phyloP scores from a whole-genome alignment of 1,140 invertebrate species.

The Conopomorpha cramerella region DNA sequence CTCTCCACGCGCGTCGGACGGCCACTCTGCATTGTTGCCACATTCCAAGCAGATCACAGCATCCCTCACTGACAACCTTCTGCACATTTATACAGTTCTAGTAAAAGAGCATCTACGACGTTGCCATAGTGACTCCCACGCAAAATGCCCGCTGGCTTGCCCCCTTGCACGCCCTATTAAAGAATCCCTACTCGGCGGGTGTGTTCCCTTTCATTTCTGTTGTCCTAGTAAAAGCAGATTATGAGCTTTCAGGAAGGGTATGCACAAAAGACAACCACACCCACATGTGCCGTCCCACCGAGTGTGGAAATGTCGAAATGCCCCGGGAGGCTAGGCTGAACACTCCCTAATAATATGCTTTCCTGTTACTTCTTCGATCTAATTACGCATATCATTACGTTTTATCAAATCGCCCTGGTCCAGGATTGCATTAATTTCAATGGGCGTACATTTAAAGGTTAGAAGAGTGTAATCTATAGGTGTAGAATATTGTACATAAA shows the following conservation, averaged over 20 bases:
- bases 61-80: no score
- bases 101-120: constrained; percentile 33
- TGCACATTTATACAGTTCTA: constrained; percentile 18
- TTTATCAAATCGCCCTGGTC: no score
- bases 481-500: no score
- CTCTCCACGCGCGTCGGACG: constrained; percentile 9
- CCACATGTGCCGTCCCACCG: no score
- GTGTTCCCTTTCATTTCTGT: background rate
- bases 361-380: constrained; percentile 52
- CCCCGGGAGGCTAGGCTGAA: constrained; percentile 4
- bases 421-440: no score
- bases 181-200: no score
- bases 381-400: constrained; percentile 62
- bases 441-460: no score
- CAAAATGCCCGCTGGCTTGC: constrained; percentile 17
- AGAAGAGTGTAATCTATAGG: no score
- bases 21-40: no score
- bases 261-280: no score
- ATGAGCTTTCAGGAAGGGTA: constrained; percentile 51
- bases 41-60: no score
- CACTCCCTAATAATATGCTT: constrained; percentile 28
- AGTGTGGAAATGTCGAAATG: no score
- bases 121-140: constrained; percentile 44
- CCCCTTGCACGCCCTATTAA: constrained; percentile 8
- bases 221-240: constrained; percentile 30